phyloP scores from a whole-genome alignment of 30 jellyfish, hydroid and myxozoan species.

The Chironex yamaguchii region DNA sequence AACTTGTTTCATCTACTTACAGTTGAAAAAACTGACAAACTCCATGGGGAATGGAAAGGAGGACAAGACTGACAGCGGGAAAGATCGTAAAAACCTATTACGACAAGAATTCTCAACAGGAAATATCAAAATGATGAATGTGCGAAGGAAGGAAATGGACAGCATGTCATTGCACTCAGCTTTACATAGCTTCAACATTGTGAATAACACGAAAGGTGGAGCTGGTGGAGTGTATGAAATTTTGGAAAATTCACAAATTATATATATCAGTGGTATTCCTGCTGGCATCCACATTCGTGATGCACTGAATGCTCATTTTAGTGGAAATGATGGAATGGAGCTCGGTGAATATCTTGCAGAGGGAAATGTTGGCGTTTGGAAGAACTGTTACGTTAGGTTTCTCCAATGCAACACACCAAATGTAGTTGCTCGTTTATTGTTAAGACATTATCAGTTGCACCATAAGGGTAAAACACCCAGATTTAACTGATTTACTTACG shows the following conservation, averaged over 20 bases:
- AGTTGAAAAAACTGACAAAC: no score
- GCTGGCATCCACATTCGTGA: slow-evolving; percentile 89
- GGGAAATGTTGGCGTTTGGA: slow-evolving; percentile 63
- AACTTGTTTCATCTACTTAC: no score
- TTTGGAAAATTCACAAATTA: slow-evolving; percentile 63
- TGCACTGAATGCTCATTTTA: slow-evolving; percentile 96
- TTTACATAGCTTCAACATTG: slow-evolving; percentile 79
- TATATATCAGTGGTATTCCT: slow-evolving; percentile 98
- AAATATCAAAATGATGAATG: slow-evolving; percentile 81
- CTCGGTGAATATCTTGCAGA: slow-evolving; percentile 80
- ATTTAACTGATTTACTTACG: slow-evolving; percentile 76
- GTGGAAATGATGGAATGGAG: slow-evolving; percentile 95
- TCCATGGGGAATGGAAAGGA: no score
- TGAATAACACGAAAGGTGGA: slow-evolving; percentile 78
- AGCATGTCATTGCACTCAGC: slow-evolving; percentile 84
- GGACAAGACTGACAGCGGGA: no score
- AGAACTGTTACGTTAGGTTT: slow-evolving; percentile 74
- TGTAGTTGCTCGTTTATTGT: slow-evolving; percentile 87
- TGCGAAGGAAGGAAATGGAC: slow-evolving; percentile 84
- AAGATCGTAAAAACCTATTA: slow-evolving; percentile 71
- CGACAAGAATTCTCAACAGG: slow-evolving; percentile 87
- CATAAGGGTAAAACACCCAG: slow-evolving; percentile 85
- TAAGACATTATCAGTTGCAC: slow-evolving; percentile 83
- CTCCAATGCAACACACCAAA: slow-evolving; percentile 84
- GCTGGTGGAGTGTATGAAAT: slow-evolving; percentile 98